Percentiles rank a stretch among this genome's conserved stretches.
Evolutionary conservation across 2,797 vertebrate genomes (phyloP).

Genomic region (Heliangelus exortis): DNA sequence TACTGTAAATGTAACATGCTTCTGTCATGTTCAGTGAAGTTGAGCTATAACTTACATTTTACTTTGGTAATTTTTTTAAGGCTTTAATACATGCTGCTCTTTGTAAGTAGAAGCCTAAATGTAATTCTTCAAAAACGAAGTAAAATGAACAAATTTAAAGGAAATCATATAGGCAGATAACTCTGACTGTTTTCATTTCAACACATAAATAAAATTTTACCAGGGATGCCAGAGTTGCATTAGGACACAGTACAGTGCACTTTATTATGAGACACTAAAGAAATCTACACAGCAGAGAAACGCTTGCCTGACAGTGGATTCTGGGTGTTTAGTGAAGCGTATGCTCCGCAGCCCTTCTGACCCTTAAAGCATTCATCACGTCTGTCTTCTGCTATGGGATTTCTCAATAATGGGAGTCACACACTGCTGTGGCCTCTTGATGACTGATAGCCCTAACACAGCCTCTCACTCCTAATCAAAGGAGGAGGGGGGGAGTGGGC

Average conservation of each 20-base stretch:
- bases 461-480: background rate
- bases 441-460: background rate
- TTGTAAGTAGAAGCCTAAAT: slow-evolving; percentile 21
- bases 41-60: slow-evolving; percentile 44
- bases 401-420: background rate
- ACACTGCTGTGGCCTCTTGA: background rate
- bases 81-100: background rate
- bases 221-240: background rate
- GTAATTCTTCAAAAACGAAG: background rate
- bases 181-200: background rate
- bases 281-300: background rate
- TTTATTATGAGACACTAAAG: background rate
- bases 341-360: background rate
- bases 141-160: background rate
- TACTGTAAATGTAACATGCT: slow-evolving; percentile 45
- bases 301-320: slow-evolving; percentile 15
- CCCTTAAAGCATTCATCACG: background rate
- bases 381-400: background rate
- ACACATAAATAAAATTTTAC: background rate
- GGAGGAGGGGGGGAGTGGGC: background rate
- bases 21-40: slow-evolving; percentile 58
- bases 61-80: slow-evolving; percentile 33
- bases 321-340: background rate
- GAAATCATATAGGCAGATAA: background rate
- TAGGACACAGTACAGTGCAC: background rate